Percentiles rank a stretch among this genome's conserved stretches.
Conservation (phyloP, 2,113 vertebrate species). For the Lasiurus borealis region DNA sequence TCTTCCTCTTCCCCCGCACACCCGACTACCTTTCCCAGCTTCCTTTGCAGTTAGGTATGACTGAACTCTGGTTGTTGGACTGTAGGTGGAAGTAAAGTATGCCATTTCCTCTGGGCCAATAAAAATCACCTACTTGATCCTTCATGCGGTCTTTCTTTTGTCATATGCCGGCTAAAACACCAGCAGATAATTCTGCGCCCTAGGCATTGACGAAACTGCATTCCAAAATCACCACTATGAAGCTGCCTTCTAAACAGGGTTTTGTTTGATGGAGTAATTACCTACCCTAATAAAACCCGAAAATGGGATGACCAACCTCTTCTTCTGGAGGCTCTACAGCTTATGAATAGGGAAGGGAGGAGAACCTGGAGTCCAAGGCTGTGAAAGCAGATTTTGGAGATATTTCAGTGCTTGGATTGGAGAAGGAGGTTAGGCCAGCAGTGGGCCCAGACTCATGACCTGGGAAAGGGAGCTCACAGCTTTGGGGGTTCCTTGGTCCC, state of each 20-base stretch:
- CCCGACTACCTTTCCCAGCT: background rate
- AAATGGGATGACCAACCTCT: background rate
- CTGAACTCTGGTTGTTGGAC: background rate
- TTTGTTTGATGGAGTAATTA: background rate
- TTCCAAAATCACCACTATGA: background rate
- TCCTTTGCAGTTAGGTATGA: background rate
- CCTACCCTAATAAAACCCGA: background rate
- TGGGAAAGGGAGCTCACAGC: background rate
- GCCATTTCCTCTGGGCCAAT: background rate
- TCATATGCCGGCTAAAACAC: background rate
- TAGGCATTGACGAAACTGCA: background rate
- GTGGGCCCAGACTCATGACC: background rate
- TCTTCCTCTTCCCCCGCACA: background rate
- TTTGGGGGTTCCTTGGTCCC: background rate
- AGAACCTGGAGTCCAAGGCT: background rate
- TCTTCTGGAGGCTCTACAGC: background rate
- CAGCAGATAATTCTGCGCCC: background rate
- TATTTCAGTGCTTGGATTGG: background rate
- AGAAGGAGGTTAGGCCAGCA: background rate
- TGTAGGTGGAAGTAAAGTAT: background rate
- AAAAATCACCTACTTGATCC: background rate
- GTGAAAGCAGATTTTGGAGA: background rate
- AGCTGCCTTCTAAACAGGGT: background rate
- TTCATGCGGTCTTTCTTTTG: background rate
- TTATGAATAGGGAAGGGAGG: background rate